These are phyloP conservation scores for Ormyrus nitidulus DNA, from an alignment of 2,888 invertebrate genomes.

Conservation along the genomic window DNA sequence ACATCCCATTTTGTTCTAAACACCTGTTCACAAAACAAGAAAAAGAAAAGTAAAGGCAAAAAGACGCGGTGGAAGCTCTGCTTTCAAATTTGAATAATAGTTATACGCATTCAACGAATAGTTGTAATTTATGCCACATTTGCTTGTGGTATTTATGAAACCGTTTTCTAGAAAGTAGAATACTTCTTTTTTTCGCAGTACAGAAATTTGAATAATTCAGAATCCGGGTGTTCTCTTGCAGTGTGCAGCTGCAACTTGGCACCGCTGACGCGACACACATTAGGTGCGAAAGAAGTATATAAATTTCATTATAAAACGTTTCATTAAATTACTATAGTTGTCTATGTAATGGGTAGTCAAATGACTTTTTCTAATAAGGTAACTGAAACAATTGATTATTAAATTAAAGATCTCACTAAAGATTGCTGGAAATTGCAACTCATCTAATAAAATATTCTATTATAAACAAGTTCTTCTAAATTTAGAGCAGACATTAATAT, in stretches of 20 bases:
- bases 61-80: not conserved
- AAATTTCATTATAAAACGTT: too few species aligned
- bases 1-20: too few species aligned
- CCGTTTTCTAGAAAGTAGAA: too few species aligned
- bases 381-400: not conserved
- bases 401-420: too few species aligned
- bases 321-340: too few species aligned
- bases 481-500: not conserved
- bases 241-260: slow-evolving; percentile 31
- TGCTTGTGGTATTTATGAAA: too few species aligned
- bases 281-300: not conserved
- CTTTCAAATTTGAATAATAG: slow-evolving; percentile 41
- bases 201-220: slow-evolving; percentile 44
- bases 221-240: not conserved
- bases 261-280: not conserved
- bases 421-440: too few species aligned
- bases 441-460: too few species aligned
- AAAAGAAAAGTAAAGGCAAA: not conserved
- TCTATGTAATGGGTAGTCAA: not conserved
- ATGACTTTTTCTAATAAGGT: not conserved
- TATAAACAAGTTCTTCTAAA: too few species aligned
- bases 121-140: too few species aligned
- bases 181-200: not conserved
- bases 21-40: too few species aligned
- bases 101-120: too few species aligned